Evolutionary conservation across 2,888 invertebrate species (phyloP).

Genomic region (Metacarcinus magister): DNA sequence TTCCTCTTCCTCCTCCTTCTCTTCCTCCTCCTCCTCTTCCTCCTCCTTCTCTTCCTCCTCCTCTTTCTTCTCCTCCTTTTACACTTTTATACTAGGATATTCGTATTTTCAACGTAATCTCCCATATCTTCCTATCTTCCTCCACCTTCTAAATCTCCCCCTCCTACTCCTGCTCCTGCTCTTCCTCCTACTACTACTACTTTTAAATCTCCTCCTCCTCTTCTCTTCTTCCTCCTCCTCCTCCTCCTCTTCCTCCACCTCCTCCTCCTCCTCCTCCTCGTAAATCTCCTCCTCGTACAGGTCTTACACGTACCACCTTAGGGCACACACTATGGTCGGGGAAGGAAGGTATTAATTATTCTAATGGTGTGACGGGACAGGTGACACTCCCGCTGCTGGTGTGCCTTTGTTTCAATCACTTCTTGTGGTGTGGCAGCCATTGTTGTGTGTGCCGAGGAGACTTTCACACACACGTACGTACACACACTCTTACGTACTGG

Average conservation of each 20-base stretch:
- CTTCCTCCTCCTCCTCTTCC: not conserved
- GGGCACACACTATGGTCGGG: not conserved
- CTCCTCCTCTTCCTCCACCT: not conserved
- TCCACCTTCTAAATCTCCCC: not conserved
- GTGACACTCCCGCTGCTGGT: not conserved
- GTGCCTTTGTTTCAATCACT: not conserved
- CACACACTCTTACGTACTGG: too few relatives aligned
- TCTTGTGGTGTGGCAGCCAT: not conserved
- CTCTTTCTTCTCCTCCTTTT: not conserved
- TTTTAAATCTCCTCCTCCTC: not conserved
- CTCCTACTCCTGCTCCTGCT: not conserved
- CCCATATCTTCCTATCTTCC: too few relatives aligned
- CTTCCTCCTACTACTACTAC: not conserved
- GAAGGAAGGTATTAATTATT: conserved; percentile 14
- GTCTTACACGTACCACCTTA: not conserved
- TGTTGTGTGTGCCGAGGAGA: not conserved
- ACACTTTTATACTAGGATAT: not conserved
- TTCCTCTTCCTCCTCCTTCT: not conserved
- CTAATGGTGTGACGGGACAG: conserved; percentile 15
- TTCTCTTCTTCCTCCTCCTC: not conserved
- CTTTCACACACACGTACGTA: not conserved
- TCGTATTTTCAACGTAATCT: too few relatives aligned
- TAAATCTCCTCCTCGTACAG: not conserved
- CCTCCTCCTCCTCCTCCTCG: not conserved
- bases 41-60: not conserved